phyloP scores from a whole-genome alignment of 2,113 vertebrate species.

The Sialia sialis region DNA sequence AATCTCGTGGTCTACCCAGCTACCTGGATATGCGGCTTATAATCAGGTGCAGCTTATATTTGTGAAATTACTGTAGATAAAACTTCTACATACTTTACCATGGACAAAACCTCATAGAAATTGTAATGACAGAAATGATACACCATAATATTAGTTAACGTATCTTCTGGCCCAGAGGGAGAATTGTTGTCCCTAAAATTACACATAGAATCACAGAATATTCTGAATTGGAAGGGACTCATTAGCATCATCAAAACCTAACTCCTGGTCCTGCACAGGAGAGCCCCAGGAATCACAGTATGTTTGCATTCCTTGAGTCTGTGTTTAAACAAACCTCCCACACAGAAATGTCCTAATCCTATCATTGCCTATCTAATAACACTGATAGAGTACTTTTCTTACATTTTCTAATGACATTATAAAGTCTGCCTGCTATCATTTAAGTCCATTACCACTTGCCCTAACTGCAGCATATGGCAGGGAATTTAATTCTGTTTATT shows the following conservation, averaged over 20 bases:
- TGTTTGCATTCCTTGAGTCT: background rate
- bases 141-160: background rate
- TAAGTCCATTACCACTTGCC: background rate
- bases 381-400: background rate
- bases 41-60: too few species aligned
- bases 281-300: background rate
- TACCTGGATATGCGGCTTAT: too few species aligned
- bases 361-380: background rate
- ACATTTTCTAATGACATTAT: background rate
- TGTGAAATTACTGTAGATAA: too few species aligned
- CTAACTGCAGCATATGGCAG: background rate
- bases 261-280: background rate
- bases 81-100: background rate
- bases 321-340: background rate
- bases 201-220: background rate
- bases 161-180: background rate
- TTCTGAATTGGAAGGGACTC: background rate
- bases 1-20: too few species aligned
- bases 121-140: background rate
- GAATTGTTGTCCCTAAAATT: background rate
- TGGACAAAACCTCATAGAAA: background rate
- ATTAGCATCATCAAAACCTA: background rate
- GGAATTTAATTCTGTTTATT: background rate
- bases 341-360: background rate
- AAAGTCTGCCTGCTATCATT: background rate